These are phyloP conservation scores for Thymallus thymallus DNA, from an alignment of 2,113 vertebrate genomes.

Conservation along the genomic window DNA sequence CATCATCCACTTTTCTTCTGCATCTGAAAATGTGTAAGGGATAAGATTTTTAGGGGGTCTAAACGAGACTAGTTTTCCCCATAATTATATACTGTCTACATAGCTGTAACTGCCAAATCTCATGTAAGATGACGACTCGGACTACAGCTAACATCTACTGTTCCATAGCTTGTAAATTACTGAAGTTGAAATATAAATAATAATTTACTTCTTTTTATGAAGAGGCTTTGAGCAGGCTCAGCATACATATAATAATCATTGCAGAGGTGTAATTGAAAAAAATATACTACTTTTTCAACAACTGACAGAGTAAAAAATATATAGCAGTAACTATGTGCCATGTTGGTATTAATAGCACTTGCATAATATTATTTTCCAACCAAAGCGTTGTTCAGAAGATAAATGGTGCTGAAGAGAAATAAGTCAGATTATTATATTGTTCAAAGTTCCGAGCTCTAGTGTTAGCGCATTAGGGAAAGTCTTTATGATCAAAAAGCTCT, in stretches of 20 bases:
- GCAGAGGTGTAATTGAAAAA: slow-evolving; percentile 80
- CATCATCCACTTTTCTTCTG: slow-evolving; percentile 57
- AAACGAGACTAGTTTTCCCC: slow-evolving; percentile 48
- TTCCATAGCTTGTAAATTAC: slow-evolving; percentile 80
- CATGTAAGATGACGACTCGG: slow-evolving; percentile 66
- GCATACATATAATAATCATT: slow-evolving; percentile 83
- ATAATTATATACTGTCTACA: slow-evolving; percentile 72
- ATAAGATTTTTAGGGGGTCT: slow-evolving; percentile 27
- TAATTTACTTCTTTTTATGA: slow-evolving; percentile 77
- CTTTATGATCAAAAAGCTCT: slow-evolving; percentile 78
- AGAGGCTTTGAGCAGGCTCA: slow-evolving; percentile 94
- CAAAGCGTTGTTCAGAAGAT: slow-evolving; percentile 83
- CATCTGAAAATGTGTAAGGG: slow-evolving; percentile 34
- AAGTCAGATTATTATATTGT: slow-evolving; percentile 62
- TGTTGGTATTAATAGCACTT: slow-evolving; percentile 84
- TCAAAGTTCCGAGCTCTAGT: slow-evolving; percentile 67
- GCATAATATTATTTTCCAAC: slow-evolving; percentile 87
- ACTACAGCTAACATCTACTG: slow-evolving; percentile 75
- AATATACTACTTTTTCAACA: slow-evolving; percentile 81
- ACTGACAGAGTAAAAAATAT: slow-evolving; percentile 71
- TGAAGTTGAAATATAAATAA: slow-evolving; percentile 71
- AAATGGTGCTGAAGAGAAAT: slow-evolving; percentile 83
- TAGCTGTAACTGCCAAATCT: slow-evolving; percentile 82
- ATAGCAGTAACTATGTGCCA: slow-evolving; percentile 88
- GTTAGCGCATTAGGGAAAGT: slow-evolving; percentile 79